These are phyloP conservation scores for Abramis brama DNA, from an alignment of 2,113 vertebrate genomes.

Conservation along the genomic window DNA sequence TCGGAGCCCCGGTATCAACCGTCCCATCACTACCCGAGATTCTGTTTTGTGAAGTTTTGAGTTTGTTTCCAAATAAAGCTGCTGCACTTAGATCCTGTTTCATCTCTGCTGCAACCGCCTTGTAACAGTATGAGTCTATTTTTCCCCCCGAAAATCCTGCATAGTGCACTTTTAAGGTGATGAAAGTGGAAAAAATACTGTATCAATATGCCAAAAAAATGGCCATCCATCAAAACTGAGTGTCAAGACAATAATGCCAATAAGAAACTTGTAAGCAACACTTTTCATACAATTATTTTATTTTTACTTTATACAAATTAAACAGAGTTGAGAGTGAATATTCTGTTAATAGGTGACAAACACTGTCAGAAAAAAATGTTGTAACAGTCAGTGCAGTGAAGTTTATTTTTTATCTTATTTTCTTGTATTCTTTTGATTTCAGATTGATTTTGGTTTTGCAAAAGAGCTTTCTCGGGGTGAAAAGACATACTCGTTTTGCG, in stretches of 20 bases:
- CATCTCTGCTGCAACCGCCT: too few species aligned
- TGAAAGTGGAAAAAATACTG: background rate
- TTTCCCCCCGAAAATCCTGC: too few species aligned
- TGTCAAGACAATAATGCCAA: background rate
- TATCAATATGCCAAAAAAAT: background rate
- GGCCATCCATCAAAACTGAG: background rate
- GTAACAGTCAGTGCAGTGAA: too few species aligned
- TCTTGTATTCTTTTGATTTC: background rate
- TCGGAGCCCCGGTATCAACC: too few species aligned
- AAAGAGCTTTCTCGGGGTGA: constrained; percentile 77
- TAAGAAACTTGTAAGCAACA: background rate
- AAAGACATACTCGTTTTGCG: constrained; percentile 84
- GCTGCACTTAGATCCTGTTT: too few species aligned
- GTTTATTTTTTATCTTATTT: background rate
- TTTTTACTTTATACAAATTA: background rate
- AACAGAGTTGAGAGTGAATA: background rate
- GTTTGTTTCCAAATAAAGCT: too few species aligned
- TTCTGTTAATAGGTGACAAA: background rate
- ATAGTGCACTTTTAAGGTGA: background rate
- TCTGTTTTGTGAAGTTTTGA: too few species aligned
- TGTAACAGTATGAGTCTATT: too few species aligned
- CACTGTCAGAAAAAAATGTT: background rate
- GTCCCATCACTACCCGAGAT: too few species aligned
- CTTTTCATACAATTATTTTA: background rate
- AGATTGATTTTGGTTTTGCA: constrained; percentile 87